These are phyloP conservation scores for Notamacropus eugenii DNA, from an alignment of 2,797 vertebrate genomes.

Conservation along the genomic window DNA sequence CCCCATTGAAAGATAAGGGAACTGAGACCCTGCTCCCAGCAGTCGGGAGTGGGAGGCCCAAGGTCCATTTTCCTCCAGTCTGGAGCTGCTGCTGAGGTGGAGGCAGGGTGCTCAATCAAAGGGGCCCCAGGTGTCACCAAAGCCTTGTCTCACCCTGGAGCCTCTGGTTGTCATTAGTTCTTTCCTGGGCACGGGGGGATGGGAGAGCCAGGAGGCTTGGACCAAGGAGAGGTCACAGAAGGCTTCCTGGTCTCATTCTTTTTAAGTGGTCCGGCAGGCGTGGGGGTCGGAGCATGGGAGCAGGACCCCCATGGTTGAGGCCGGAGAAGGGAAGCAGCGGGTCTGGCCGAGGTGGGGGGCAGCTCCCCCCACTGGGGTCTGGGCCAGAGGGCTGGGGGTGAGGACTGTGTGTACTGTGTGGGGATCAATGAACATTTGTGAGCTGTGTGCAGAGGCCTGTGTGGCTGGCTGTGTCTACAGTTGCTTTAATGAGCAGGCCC, in stretches of 20 bases:
- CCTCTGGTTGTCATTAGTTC: constrained; percentile 84
- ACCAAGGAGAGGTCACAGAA: constrained; percentile 66
- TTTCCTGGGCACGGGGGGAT: constrained; percentile 59
- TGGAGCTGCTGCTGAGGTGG: no score
- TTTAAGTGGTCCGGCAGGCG: constrained; percentile 72
- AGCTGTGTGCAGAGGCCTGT: background rate
- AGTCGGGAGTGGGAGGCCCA: background rate
- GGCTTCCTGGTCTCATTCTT: constrained; percentile 84
- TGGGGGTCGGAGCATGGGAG: constrained; percentile 14
- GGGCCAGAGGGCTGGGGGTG: fast-evolving
- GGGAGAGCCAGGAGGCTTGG: background rate
- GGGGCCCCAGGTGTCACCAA: background rate
- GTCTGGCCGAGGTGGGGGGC: background rate
- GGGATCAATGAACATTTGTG: background rate
- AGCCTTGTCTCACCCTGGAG: constrained; percentile 76
- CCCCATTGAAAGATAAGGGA: no score
- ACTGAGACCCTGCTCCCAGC: background rate
- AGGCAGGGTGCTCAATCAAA: no score
- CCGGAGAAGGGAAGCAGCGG: background rate
- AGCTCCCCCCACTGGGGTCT: background rate
- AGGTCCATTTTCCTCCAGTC: no score
- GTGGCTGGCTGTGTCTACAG: background rate
- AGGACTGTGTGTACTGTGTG: background rate
- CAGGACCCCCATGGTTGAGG: background rate
- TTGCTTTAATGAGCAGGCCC: background rate